Conservation (phyloP, 2,888 invertebrate species). For the Acanthosepion esculentum region DNA sequence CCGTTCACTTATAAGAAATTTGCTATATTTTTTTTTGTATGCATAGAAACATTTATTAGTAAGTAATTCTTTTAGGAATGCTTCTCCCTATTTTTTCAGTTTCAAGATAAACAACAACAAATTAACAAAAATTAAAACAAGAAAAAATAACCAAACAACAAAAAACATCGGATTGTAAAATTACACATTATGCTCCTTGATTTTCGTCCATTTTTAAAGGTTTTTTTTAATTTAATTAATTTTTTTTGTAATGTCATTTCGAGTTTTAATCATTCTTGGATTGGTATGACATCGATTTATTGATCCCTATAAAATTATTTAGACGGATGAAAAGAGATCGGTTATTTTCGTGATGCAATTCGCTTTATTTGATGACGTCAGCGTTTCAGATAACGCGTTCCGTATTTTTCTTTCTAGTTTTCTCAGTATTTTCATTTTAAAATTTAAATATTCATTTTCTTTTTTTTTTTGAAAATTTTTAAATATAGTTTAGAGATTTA, state of each 20-base stretch:
- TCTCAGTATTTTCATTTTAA: neutral
- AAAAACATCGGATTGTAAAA: slow-evolving; percentile 1
- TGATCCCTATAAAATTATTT: slow-evolving; percentile 3
- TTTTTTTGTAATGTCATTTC: neutral
- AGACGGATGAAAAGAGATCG: slow-evolving; percentile 23
- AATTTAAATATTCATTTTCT: neutral
- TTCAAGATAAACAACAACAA: neutral
- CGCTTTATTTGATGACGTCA: slow-evolving; percentile 12
- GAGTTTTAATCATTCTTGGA: neutral
- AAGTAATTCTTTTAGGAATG: too few species aligned
- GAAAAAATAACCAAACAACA: neutral
- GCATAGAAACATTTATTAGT: too few species aligned
- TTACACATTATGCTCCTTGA: neutral
- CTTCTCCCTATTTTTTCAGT: neutral
- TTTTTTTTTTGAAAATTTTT: neutral
- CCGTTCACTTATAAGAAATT: too few species aligned
- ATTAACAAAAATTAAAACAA: neutral
- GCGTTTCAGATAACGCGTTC: neutral
- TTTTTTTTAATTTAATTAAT: neutral
- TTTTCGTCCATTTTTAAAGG: neutral
- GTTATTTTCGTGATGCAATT: neutral
- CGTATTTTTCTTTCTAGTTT: neutral
- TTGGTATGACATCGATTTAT: neutral
- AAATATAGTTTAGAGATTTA: neutral
- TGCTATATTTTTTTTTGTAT: too few species aligned